Percentiles rank a stretch among this genome's conserved stretches.
Conservation (phyloP, 2,888 invertebrate genomes). For the Amphipoea lucens region DNA sequence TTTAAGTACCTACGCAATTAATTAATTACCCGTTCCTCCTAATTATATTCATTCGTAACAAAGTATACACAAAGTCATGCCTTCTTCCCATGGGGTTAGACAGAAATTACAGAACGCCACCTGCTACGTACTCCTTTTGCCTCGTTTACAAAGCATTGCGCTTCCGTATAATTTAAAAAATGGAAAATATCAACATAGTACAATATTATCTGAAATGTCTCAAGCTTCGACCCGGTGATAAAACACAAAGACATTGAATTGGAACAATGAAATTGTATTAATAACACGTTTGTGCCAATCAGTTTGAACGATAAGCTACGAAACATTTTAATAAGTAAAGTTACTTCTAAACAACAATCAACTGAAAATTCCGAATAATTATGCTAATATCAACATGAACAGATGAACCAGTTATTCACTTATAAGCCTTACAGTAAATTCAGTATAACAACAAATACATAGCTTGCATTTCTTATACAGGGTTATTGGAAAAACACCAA, state of each 20-base stretch:
- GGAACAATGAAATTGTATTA: constrained; percentile 26
- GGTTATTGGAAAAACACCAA: too few relatives aligned
- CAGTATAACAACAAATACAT: neutral
- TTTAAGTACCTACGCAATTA: constrained; percentile 25
- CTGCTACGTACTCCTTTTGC: neutral
- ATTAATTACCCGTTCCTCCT: constrained; percentile 7
- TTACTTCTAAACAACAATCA: neutral
- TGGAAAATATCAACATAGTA: neutral
- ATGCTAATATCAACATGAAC: neutral
- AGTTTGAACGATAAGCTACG: constrained; percentile 6
- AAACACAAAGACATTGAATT: constrained; percentile 31
- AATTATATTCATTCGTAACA: constrained; percentile 10
- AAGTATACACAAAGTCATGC: neutral
- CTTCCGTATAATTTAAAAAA: constrained; percentile 4
- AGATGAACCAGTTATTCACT: neutral
- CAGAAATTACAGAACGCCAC: neutral
- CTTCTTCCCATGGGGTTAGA: neutral
- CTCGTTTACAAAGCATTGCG: constrained; percentile 13
- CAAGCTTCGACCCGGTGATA: constrained; percentile 10
- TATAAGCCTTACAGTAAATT: neutral
- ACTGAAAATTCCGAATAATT: neutral
- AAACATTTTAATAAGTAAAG: neutral
- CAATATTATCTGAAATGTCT: constrained; percentile 13
- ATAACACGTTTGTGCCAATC: constrained; percentile 20
- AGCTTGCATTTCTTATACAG: neutral